Conservation (phyloP, 2,888 invertebrate genomes). For the Microplitis manilae region DNA sequence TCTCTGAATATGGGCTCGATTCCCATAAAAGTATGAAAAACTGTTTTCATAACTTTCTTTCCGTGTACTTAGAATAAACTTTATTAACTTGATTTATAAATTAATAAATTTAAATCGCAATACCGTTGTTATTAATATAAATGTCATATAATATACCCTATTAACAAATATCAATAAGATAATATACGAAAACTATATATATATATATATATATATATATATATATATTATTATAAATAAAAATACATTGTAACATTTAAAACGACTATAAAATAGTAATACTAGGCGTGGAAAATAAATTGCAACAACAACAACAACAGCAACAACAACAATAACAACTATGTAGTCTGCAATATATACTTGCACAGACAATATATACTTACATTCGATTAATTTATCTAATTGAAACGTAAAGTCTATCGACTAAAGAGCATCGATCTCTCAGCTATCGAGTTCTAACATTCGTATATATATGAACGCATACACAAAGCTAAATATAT, state of each 20-base stretch:
- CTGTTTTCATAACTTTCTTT: too few species aligned
- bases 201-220: not conserved
- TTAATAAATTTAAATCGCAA: too few species aligned
- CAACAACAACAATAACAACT: constrained; percentile 23
- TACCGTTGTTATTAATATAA: not conserved
- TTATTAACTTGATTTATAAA: too few species aligned
- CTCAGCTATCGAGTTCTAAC: constrained; percentile 20
- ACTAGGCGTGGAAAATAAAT: constrained; percentile 29
- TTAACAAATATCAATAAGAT: not conserved
- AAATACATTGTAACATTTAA: not conserved
- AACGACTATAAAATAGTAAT: constrained; percentile 7
- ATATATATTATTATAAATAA: not conserved
- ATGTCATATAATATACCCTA: not conserved
- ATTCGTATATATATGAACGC: not conserved
- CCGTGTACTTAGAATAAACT: too few species aligned
- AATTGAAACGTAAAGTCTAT: constrained; percentile 28
- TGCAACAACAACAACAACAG: not conserved
- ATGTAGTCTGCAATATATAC: not conserved
- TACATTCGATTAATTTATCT: not conserved
- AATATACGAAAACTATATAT: not conserved
- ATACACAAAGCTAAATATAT: not conserved
- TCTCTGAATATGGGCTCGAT: too few species aligned
- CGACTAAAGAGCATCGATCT: constrained; percentile 35
- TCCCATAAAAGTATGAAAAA: too few species aligned
- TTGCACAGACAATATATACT: constrained; percentile 10